These are phyloP conservation scores for Trichoplax adhaerens DNA, from an alignment of 37 sponge, comb jelly and placozoan genomes.

Conservation along the genomic window DNA sequence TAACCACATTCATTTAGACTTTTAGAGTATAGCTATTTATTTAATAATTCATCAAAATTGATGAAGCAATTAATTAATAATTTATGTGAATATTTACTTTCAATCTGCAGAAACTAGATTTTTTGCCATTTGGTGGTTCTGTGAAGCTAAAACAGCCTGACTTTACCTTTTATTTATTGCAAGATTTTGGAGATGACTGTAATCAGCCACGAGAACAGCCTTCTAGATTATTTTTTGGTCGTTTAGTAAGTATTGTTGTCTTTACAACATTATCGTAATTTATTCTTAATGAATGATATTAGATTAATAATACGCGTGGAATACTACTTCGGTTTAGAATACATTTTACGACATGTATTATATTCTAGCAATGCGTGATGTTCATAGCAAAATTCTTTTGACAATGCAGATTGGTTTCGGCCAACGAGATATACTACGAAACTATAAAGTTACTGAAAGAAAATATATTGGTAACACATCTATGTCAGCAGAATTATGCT, in stretches of 20 bases:
- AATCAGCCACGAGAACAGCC: constrained; percentile 38
- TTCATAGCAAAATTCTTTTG: background rate
- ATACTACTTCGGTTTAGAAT: too few species aligned
- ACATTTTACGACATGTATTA: too few species aligned
- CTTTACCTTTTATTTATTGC: constrained; percentile 33
- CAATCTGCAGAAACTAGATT: constrained; percentile 35
- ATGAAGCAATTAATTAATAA: too few species aligned
- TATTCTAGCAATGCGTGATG: background rate
- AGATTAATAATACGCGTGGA: too few species aligned
- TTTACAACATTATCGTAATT: too few species aligned
- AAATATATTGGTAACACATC: constrained; percentile 89
- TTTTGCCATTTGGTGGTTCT: constrained; percentile 47
- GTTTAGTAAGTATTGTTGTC: constrained; percentile 9
- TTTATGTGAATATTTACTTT: too few species aligned
- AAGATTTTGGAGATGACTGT: constrained; percentile 52
- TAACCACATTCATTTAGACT: background rate
- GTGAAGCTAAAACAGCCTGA: constrained; percentile 40
- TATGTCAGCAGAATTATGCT: constrained; percentile 80
- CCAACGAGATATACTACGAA: constrained; percentile 40
- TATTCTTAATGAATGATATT: too few species aligned
- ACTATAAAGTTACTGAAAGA: constrained; percentile 54
- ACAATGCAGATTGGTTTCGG: constrained; percentile 30
- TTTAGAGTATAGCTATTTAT: background rate
- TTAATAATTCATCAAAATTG: background rate
- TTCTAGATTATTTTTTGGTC: constrained; percentile 42